Evolutionary conservation across 2,797 vertebrate genomes (phyloP).

Genomic region (Alca torda): DNA sequence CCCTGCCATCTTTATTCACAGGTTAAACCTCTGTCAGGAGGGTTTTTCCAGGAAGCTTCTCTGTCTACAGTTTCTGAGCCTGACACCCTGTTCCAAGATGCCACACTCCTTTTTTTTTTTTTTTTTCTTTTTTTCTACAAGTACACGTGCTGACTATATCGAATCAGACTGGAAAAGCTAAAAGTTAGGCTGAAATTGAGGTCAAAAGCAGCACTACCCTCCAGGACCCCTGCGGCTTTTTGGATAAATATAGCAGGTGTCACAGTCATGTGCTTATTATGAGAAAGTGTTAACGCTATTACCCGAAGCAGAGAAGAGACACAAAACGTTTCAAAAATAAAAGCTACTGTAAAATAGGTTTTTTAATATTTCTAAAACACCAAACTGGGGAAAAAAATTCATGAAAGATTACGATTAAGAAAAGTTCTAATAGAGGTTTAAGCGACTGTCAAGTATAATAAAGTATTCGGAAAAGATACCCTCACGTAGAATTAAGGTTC

Average conservation of each 20-base stretch:
- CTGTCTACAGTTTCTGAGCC: not conserved
- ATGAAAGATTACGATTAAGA: not conserved
- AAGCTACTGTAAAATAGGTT: not conserved
- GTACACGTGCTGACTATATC: not conserved
- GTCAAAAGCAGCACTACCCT: not conserved
- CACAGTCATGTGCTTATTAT: not conserved
- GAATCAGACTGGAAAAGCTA: not conserved
- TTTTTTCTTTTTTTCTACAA: not conserved
- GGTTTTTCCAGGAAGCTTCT: not conserved
- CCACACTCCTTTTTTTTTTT: not conserved
- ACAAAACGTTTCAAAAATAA: not conserved
- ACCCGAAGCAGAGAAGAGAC: not conserved
- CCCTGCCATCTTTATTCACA: not conserved
- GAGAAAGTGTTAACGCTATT: not conserved
- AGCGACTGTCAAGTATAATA: not conserved
- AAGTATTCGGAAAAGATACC: not conserved
- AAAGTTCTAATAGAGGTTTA: not conserved
- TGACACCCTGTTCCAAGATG: not conserved
- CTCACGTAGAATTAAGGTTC: not conserved
- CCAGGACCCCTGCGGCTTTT: not conserved
- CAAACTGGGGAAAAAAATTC: rapidly evolving
- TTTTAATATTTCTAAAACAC: not conserved
- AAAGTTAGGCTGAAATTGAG: not conserved
- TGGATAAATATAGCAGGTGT: not conserved
- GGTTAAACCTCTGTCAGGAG: not conserved